A percentile compares a stretch with the other conserved stretches of the same genome.
These are phyloP conservation scores for Meteorus sp. DNA, from an alignment of 1,140 invertebrate species.

Conservation along the genomic window DNA sequence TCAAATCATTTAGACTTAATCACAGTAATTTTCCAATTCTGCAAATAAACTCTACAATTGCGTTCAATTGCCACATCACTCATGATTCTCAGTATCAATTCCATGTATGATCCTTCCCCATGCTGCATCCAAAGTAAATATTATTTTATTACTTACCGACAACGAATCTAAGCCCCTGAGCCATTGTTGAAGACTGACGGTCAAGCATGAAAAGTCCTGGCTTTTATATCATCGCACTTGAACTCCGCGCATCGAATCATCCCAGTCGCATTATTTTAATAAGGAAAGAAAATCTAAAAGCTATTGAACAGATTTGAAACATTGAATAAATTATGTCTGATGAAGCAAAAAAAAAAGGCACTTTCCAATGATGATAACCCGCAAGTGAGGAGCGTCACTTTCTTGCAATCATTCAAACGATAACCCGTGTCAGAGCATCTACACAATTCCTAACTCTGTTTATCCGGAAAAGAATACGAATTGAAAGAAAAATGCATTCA, in stretches of 20 bases:
- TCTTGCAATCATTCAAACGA: constrained; percentile 8
- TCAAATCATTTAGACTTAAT: neutral
- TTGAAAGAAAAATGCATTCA: no score
- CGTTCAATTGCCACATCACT: neutral
- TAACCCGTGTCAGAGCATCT: constrained; percentile 4
- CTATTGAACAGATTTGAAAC: no score
- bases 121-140: neutral
- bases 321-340: neutral
- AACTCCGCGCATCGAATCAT: no score
- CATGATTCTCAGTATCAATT: no score
- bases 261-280: no score
- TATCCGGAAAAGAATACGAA: neutral
- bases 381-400: constrained; percentile 40
- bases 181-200: constrained; percentile 46
- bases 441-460: neutral
- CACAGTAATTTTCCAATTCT: neutral
- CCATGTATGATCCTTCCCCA: no score
- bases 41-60: constrained; percentile 1
- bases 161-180: constrained; percentile 35
- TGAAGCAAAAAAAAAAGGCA: neutral
- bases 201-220: no score
- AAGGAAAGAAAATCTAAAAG: neutral
- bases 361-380: constrained; percentile 52
- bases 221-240: no score
- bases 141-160: constrained; percentile 36